A percentile compares a stretch with the other conserved stretches of the same genome.
Evolutionary conservation across 1,140 invertebrate genomes (phyloP).

Genomic region (Drosophila elegans): DNA sequence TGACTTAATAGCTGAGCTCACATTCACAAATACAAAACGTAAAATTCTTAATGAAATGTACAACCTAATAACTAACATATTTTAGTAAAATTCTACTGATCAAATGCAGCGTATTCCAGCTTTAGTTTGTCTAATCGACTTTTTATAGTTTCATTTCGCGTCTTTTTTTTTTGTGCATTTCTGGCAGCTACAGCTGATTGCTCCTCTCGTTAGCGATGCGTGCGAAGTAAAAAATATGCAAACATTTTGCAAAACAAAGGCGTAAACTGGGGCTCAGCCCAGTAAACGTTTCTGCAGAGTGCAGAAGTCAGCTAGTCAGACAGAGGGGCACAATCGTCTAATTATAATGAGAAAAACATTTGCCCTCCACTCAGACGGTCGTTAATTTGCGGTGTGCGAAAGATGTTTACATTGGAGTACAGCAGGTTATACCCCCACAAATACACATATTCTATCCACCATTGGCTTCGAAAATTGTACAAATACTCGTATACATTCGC

Average conservation of each 20-base stretch:
- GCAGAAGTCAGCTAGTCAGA: conserved; percentile 13
- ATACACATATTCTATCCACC: conserved; percentile 6
- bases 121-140: conserved; percentile 13
- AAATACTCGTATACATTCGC: conserved; percentile 12
- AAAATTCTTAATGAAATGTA: neutral
- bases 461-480: conserved; percentile 1
- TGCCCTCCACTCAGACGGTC: conserved; percentile 36
- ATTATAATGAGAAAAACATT: conserved; percentile 62
- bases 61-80: neutral
- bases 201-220: conserved; percentile 40
- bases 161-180: conserved; percentile 11
- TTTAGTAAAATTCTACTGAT: neutral
- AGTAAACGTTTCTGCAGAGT: conserved; percentile 22
- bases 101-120: conserved; percentile 4
- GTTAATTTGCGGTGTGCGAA: conserved; percentile 26
- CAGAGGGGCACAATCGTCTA: conserved; percentile 43
- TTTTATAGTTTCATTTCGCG: conserved; percentile 29
- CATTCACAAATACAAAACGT: neutral
- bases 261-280: conserved; percentile 39
- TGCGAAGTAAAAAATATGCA: conserved; percentile 31
- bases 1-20: neutral
- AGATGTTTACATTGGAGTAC: conserved; percentile 31
- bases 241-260: conserved; percentile 33
- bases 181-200: conserved; percentile 46
- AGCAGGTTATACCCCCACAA: conserved; percentile 1